phyloP scores from a whole-genome alignment of 2,888 invertebrate species.

The Limenitis camilla region DNA sequence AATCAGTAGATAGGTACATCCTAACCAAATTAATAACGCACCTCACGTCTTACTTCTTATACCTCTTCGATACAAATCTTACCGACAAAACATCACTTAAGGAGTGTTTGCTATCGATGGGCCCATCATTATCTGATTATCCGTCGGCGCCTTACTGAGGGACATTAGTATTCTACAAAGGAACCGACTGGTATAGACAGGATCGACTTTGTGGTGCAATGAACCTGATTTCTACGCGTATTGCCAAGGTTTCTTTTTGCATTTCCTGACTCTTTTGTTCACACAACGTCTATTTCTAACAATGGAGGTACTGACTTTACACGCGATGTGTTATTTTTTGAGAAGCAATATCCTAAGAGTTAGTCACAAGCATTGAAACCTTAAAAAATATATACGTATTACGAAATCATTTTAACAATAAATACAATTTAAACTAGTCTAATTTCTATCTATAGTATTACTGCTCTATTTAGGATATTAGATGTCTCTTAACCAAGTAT shows the following conservation, averaged over 20 bases:
- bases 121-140: slow-evolving; percentile 17
- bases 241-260: slow-evolving; percentile 6
- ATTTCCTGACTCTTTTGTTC: background rate
- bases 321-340: too few species aligned
- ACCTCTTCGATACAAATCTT: slow-evolving; percentile 6
- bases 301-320: too few species aligned
- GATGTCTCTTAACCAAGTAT: too few species aligned
- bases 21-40: background rate
- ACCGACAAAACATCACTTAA: slow-evolving; percentile 1
- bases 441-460: too few species aligned
- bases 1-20: background rate
- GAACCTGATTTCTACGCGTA: slow-evolving; percentile 16
- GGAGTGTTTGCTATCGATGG: slow-evolving; percentile 10
- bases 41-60: slow-evolving; percentile 5
- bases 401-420: too few species aligned
- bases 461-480: too few species aligned
- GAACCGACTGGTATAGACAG: slow-evolving; percentile 10
- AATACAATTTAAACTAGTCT: too few species aligned
- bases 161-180: slow-evolving; percentile 18
- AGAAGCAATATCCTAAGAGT: too few species aligned
- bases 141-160: slow-evolving; percentile 8
- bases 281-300: background rate
- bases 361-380: too few species aligned
- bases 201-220: slow-evolving; percentile 22
- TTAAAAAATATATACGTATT: too few species aligned